Base-by-base conservation (phyloP, 2,888 invertebrate genomes). In the Polyommatus iphigenia region DNA sequence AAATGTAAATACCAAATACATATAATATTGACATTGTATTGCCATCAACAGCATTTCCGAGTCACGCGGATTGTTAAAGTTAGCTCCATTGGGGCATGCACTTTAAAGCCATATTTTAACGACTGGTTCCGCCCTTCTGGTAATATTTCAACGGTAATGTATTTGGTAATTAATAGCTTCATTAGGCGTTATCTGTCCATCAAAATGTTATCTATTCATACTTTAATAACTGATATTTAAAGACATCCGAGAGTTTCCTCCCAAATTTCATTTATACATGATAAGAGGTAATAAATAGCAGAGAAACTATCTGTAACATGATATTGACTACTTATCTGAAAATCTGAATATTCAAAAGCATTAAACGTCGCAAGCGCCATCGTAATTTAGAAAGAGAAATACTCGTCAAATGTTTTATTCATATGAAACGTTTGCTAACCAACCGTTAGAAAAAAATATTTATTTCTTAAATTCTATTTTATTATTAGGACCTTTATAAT, bases 121-220 rank as follows among this genome's bases (percentile, higher is more conserved):
- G 62, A 62, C 62, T 1, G 13, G 3, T 10, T 13, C 62, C 13
- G 24, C 4, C 3, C 20, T 62, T 10, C 3, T 10, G 10, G 24
- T 62, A 62, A 13, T 62, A 24, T 24, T 24, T 62, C 5, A 67
- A 67, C 13, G 10, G 5, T 36, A 36, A 36, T 36, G 36, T 50
- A 46, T 73, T 24, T 54, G 13, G 20, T 75, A 75, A 75, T 54
- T 50, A 54, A 75, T 75, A 75, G 75, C 75, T 75, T 75, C 75
- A 75, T 75, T 75, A 75, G 50, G 13, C 3, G 8, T 50, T 54
- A 75, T 75, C 75, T 24, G 54, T 54, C 75, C 50, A 75, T 32
- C 29, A 75, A 24, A 54, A 29, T 24, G 6, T 29, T 75, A 54
- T 75, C 54, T 50, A 20, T 5, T 13, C 46, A 18, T 75, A 29